Base-by-base conservation (phyloP, 2,888 invertebrate species). In the Alentia gelatinosa region DNA sequence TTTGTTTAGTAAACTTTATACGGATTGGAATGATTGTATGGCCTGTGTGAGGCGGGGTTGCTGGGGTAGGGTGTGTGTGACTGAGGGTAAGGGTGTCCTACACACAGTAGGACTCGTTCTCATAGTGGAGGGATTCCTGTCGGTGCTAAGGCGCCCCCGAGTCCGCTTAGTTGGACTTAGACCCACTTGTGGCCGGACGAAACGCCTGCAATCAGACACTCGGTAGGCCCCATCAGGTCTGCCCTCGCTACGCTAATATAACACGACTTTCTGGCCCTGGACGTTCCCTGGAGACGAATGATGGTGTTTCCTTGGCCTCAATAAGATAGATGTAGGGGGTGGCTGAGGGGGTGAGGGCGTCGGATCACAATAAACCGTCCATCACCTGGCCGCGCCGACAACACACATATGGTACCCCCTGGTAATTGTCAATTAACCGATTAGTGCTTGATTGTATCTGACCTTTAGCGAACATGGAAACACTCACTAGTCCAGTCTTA, bases 1-100 rank as follows among this genome's bases (percentile, higher is more conserved):
- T 79, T 37, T 79, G 79, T 79, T 79, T 79, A 35, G 79, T 79
- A 37, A 35, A 79, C 39, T 79, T 7, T 68, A 26, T 63, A 68
- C n/a, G 12, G 68, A 68, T 68, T 30, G 68, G 30, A 68, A 30
- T 68, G 12, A 68, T 68, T 79, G 79, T 79, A 39, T 23, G 79
- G 12, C 19, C n/a, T 33, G 74, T 26, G 74, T 33, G 4, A 15
- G 74, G 26, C 4, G 26, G 63, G 63, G 63, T n/a, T 9, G n/a
- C 15, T 26, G 63, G 63, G 63, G 74, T 15, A 33, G 74, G 74
- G 7, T 5, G 33, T 26, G 74, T n/a, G 74, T 26, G 74, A 15
- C 19, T 74, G 19, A 33, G 30, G 12, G 26, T 56, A 56, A n/a
- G 19, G 12, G 56, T n/a, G 19, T n/a, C 56, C 56, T n/a, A 3